Percentiles rank a stretch among this genome's conserved stretches.
These are phyloP conservation scores for Sussaba pulchella DNA, from an alignment of 2,888 invertebrate species.

Conservation along the genomic window DNA sequence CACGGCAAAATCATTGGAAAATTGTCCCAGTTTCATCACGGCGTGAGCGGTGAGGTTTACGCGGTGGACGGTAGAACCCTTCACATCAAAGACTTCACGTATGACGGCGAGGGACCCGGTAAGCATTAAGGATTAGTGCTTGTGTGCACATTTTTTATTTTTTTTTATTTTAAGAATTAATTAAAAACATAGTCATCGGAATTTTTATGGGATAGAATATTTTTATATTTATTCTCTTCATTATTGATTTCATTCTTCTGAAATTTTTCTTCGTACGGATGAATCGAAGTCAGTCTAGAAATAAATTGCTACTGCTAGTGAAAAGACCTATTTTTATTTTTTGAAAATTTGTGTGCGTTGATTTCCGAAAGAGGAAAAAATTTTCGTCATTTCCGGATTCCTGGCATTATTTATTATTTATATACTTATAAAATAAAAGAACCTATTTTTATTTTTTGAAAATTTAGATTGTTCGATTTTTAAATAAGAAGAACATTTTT, in stretches of 20 bases:
- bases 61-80: constrained; percentile 95
- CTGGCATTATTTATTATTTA: too few relatives aligned
- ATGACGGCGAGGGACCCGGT: constrained; percentile 97
- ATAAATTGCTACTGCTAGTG: too few relatives aligned
- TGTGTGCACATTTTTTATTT: too few relatives aligned
- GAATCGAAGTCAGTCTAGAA: neutral
- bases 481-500: too few relatives aligned
- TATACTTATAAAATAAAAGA: too few relatives aligned
- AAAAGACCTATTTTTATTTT: neutral
- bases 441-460: too few relatives aligned
- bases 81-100: constrained; percentile 94
- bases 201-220: neutral
- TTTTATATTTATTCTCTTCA: neutral
- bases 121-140: too few relatives aligned
- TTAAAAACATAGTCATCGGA: constrained; percentile 10
- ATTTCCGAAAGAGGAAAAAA: too few relatives aligned
- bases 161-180: too few relatives aligned
- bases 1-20: constrained; percentile 92
- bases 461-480: too few relatives aligned
- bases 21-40: constrained; percentile 92
- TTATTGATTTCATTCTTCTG: neutral
- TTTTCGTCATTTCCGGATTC: too few relatives aligned
- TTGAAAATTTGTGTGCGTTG: neutral
- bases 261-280: neutral
- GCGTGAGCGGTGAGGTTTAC: constrained; percentile 93